Conservation (phyloP, 1,140 invertebrate species). For the Mactra quadrangularis region DNA sequence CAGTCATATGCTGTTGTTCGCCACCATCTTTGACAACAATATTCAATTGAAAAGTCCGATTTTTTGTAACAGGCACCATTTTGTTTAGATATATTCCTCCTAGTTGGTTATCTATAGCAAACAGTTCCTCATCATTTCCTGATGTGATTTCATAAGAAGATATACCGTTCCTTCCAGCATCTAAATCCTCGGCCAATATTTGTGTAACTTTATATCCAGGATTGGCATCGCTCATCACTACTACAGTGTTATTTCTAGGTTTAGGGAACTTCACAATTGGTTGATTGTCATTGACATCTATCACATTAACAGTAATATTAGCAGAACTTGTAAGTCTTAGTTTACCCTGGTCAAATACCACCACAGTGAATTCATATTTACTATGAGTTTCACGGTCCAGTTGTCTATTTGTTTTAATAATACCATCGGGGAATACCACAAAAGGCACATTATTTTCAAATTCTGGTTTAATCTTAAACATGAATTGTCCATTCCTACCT, state of each 20-base stretch:
- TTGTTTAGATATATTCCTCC: slow-evolving; percentile 85
- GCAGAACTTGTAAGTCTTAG: slow-evolving; percentile 84
- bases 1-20: slow-evolving; percentile 26
- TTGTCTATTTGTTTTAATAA: slow-evolving; percentile 87
- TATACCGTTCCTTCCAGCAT: slow-evolving; percentile 68
- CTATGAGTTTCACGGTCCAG: slow-evolving; percentile 93
- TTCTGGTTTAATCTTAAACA: slow-evolving; percentile 92
- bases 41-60: slow-evolving; percentile 45
- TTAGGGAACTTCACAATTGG: slow-evolving; percentile 85
- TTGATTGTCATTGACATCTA: slow-evolving; percentile 96
- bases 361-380: slow-evolving; percentile 90
- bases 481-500: slow-evolving; percentile 92
- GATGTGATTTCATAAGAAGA: slow-evolving; percentile 69
- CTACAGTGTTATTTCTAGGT: slow-evolving; percentile 70
- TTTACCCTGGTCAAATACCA: slow-evolving; percentile 89
- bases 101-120: slow-evolving; percentile 93
- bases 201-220: slow-evolving; percentile 65
- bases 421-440: slow-evolving; percentile 86
- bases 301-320: slow-evolving; percentile 71
- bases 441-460: slow-evolving; percentile 82
- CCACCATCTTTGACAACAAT: slow-evolving; percentile 56
- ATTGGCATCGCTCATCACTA: slow-evolving; percentile 65
- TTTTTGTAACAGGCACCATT: slow-evolving; percentile 15
- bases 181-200: slow-evolving; percentile 71
- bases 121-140: slow-evolving; percentile 87